Conservation (phyloP, 1,140 invertebrate species). For the Dendroctonus valens region DNA sequence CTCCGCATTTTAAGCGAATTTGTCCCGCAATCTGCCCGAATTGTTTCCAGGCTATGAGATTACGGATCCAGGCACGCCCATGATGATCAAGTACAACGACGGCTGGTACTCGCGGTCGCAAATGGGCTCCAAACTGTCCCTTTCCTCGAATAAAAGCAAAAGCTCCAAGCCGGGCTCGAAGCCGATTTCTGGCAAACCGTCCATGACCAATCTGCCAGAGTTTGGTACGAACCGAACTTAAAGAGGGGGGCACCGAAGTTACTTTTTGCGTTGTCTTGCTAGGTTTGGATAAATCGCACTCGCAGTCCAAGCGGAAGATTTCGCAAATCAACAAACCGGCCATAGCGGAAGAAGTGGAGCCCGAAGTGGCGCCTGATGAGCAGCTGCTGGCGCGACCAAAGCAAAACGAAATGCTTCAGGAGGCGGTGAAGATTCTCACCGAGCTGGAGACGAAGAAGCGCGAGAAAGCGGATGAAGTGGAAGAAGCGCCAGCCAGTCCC, state of each 20-base stretch:
- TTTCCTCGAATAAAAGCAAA: slow-evolving; percentile 47
- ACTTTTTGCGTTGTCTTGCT: background rate
- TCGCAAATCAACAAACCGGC: slow-evolving; percentile 43
- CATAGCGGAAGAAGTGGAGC: slow-evolving; percentile 54
- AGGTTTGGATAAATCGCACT: slow-evolving; percentile 23
- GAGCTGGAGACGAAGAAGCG: slow-evolving; percentile 35
- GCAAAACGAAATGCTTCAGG: slow-evolving; percentile 41
- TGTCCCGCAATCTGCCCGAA: slow-evolving; percentile 23
- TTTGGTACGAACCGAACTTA: slow-evolving; percentile 24
- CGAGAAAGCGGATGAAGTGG: slow-evolving; percentile 2
- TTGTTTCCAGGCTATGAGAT: slow-evolving; percentile 59
- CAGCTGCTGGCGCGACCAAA: slow-evolving; percentile 15
- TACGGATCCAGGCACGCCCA: slow-evolving; percentile 61
- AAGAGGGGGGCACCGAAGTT: too few species aligned
- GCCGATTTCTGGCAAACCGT: slow-evolving; percentile 37
- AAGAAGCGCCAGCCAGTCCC: background rate
- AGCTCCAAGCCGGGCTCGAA: slow-evolving; percentile 37
- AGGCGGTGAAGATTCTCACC: slow-evolving; percentile 38
- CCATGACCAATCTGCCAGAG: slow-evolving; percentile 37
- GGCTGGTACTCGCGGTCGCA: slow-evolving; percentile 60
- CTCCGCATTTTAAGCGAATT: background rate
- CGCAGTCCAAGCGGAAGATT: slow-evolving; percentile 25
- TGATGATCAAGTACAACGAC: slow-evolving; percentile 65
- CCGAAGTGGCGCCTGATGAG: slow-evolving; percentile 44
- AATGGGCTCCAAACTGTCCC: slow-evolving; percentile 51